These are phyloP conservation scores for Lepidochrysops patricia DNA, from an alignment of 2,888 invertebrate genomes.

Conservation along the genomic window DNA sequence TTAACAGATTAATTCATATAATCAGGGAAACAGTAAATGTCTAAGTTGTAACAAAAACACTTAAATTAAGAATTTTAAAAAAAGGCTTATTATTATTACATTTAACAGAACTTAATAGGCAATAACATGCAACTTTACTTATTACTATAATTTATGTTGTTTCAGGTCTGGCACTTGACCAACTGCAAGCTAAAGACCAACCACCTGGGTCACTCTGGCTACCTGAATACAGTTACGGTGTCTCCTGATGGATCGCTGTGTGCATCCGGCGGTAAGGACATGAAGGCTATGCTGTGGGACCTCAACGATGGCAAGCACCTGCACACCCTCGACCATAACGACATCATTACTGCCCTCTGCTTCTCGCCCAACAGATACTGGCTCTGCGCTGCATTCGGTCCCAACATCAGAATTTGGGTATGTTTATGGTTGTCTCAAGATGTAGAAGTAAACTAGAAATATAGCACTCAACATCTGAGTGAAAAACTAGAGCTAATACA, in stretches of 20 bases:
- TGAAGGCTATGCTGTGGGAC: slow-evolving; percentile 99
- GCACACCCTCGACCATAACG: slow-evolving; percentile 99
- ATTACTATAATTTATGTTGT: background rate
- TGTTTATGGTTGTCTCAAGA: slow-evolving; percentile 28
- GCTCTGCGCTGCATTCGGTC: slow-evolving; percentile 99
- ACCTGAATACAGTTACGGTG: slow-evolving; percentile 98
- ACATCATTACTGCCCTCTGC: slow-evolving; percentile 97
- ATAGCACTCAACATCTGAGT: too few species aligned
- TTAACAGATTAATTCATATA: too few species aligned
- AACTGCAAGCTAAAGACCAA: slow-evolving; percentile 99
- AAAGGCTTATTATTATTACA: too few species aligned
- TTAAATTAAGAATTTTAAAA: too few species aligned
- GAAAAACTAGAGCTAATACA: too few species aligned
- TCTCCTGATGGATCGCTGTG: slow-evolving; percentile 99
- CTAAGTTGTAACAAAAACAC: too few species aligned
- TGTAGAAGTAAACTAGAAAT: background rate
- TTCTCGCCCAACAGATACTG: slow-evolving; percentile 99
- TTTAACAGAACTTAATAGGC: background rate
- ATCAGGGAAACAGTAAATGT: too few species aligned
- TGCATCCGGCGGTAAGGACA: slow-evolving; percentile 99
- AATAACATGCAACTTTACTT: background rate
- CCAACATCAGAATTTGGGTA: slow-evolving; percentile 98
- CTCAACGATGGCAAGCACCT: slow-evolving; percentile 99
- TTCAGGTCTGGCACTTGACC: slow-evolving; percentile 96
- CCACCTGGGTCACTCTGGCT: slow-evolving; percentile 97